Evolutionary conservation across 2,797 vertebrate species (phyloP), one percentile per base, ranked within the genome.

Genomic region (Kryptopterus vitreolus): DNA sequence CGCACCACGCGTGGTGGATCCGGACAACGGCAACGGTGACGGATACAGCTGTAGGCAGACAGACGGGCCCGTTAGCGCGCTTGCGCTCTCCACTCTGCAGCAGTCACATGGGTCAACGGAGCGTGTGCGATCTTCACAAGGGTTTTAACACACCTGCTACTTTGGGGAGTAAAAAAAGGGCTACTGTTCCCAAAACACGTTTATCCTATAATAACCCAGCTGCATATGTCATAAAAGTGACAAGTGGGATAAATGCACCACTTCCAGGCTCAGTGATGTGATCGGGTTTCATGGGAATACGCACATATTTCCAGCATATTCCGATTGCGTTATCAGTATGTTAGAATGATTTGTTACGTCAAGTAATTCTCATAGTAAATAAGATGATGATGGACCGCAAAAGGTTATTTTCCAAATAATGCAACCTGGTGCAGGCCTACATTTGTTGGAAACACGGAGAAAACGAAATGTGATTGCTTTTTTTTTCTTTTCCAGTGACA

Each of bases 61-160:
- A 58, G 53, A 8, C 53, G 48, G 24, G 46, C 48, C 26, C n/a
- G 48, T 29, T 70, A 52, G 20, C 24, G 24, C 66, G 4, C 10
- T n/a, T 10, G 38, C 38, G 48, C 48, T 26, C 26, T 26, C 15
- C 33, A 13, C 22, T 57, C 22, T 22, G 26, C 9, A 59, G 35
- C n/a, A 74, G 53, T 73, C 71, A 73, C 13, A 58, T 26, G 55
- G 31, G 8, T 53, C 72, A 59, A n/a, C 72, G 58, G 72, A 73
- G 71, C 53, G 33, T 35, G 24, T 58, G 15, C n/a, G 12, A 0
- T 46, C 35, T 46, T 12, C 55, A 29, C n/a, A 10, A 31, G 35
- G n/a, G n/a, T n/a, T 26, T 74, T 15, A 46, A 59, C n/a, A 43
- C 53, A 26, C 55, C 35, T 46, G 55, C 33, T 26, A 43, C 22